Base-by-base conservation (phyloP, 2,113 vertebrate species). In the Isichthys henryi region DNA sequence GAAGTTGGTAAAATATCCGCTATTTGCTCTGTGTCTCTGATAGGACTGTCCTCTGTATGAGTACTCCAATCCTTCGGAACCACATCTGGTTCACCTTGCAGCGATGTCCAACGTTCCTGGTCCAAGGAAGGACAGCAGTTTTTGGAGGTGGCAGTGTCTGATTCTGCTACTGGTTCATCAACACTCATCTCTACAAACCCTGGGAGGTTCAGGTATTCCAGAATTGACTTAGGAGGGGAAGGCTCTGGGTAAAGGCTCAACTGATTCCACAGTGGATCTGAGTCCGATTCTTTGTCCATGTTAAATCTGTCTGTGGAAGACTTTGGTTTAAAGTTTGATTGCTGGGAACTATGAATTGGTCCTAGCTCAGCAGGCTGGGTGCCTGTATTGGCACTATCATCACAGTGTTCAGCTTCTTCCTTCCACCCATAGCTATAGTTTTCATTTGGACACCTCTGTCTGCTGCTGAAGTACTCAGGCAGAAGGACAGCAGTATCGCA, bases 161-260 rank as follows among this genome's bases (percentile, higher is more conserved):
- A 23, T 91, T 91, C 82, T 90, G 88, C 89, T 89, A 94, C 93
- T 8, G 95, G 95, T 87, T 94, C 96, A 88, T 96, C 96, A 70
- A 96, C 96, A 88, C 94, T 96, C 96, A 96, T 96, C 93, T 96
- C 96, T 1, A 94, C 91, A 83, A 90, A 93, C 92, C 89, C 89
- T 90, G 66, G 35, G 27, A 89, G 31, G 84, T 86, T 88, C 90
- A 85, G 70, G 58, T 88, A 90, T 43, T 88, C 80, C 21, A 82
- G 88, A 53, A 86, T 77, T 7, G 8, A 66, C 48, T 87, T 87
- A 58, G 89, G 43, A 87, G 87, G 49, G 62, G 84, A 92, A 88
- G 50, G 27, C 52, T 86, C 74, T 66, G 50, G 49, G 13, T 53
- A 35, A 35, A 50, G 48, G n/a, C 13, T 86, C 49, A 86, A 31